A percentile compares a stretch with the other conserved stretches of the same genome.
Conservation (phyloP, 2,797 vertebrate genomes). For the Platyrinchus mystaceus region DNA sequence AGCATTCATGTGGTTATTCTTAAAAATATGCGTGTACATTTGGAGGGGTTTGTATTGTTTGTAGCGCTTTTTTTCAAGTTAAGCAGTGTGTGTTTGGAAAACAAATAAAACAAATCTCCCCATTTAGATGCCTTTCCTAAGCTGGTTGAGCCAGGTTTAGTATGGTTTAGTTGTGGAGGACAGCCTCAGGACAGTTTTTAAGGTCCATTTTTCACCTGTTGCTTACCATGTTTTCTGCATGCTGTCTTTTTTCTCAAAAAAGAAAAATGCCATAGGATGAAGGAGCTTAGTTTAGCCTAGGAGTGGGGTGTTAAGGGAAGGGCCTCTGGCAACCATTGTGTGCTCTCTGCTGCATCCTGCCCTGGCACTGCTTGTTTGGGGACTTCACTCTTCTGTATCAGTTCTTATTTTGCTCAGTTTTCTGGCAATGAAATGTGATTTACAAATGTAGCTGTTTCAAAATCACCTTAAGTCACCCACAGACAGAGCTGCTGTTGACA, state of each 20-base stretch:
- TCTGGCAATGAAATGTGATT: not conserved
- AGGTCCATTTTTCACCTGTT: not conserved
- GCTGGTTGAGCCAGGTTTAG: not conserved
- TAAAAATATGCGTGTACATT: not conserved
- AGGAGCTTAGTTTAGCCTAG: not conserved
- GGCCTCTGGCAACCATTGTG: rapidly evolving
- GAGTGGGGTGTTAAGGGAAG: not conserved
- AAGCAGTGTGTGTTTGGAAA: not conserved
- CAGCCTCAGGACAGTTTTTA: not conserved
- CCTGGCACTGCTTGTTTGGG: too few relatives aligned
- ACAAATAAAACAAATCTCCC: not conserved
- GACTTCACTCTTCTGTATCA: not conserved
- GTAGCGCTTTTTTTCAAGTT: not conserved
- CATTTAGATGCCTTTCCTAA: not conserved
- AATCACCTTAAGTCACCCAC: not conserved
- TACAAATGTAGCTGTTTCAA: not conserved
- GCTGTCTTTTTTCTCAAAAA: not conserved
- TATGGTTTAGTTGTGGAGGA: not conserved
- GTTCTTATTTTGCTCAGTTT: not conserved
- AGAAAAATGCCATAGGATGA: not conserved
- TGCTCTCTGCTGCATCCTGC: not conserved
- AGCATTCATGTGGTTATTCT: not conserved
- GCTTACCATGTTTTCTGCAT: not conserved
- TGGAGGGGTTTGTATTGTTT: not conserved
- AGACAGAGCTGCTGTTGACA: not conserved